phyloP scores from a whole-genome alignment of 2,113 vertebrate genomes.

The Pteropus alecto region DNA sequence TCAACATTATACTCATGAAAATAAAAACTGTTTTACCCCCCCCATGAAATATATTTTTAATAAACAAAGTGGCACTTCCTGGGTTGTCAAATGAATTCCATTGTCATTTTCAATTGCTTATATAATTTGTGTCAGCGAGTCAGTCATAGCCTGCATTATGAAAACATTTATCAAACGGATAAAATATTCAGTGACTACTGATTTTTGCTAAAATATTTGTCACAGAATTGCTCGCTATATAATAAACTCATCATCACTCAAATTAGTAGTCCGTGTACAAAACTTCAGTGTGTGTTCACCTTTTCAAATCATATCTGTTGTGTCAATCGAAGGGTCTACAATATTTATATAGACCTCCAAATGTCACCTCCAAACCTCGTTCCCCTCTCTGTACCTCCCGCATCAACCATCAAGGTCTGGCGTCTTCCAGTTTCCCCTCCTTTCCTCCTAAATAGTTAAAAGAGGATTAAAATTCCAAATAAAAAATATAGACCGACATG shows the following conservation, averaged over 20 bases:
- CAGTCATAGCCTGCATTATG: neutral
- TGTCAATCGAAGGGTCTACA: neutral
- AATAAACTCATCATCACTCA: neutral
- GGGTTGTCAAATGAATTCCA: neutral
- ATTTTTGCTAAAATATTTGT: neutral
- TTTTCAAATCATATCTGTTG: neutral
- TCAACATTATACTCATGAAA: neutral
- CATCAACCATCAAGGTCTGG: neutral
- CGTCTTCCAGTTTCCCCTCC: neutral
- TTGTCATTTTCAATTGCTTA: neutral
- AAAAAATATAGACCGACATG: neutral
- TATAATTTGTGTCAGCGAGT: neutral
- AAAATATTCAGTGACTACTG: neutral
- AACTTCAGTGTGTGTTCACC: neutral
- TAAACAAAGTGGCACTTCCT: neutral
- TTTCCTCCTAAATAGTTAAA: neutral
- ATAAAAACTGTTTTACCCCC: neutral
- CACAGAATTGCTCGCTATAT: neutral
- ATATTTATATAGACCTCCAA: neutral
- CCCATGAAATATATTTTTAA: neutral
- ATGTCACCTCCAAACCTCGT: neutral
- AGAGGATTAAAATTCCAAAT: neutral
- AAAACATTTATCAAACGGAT: neutral
- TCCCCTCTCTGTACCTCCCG: fast-evolving
- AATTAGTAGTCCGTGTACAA: neutral